phyloP scores from a whole-genome alignment of 2,888 invertebrate genomes.

The Augiades crinisus region DNA sequence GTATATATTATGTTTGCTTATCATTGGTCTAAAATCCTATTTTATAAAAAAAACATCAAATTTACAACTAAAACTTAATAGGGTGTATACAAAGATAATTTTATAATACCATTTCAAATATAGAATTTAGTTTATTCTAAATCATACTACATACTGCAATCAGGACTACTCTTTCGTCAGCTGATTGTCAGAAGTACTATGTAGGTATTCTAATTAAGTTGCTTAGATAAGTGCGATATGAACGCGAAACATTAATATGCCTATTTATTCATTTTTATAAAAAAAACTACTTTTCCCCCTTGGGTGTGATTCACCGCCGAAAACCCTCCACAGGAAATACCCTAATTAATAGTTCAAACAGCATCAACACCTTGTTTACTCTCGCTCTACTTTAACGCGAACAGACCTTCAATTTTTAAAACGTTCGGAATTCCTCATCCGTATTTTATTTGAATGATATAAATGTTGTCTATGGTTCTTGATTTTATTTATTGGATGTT shows the following conservation, averaged over 20 bases:
- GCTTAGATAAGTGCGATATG: not conserved
- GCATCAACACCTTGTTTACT: conserved; percentile 24
- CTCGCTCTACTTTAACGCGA: conserved; percentile 10
- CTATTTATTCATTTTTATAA: too few species aligned
- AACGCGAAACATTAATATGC: too few species aligned
- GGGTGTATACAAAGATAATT: too few species aligned
- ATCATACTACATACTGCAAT: too few species aligned
- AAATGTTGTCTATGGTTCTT: too few species aligned
- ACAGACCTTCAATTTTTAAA: not conserved
- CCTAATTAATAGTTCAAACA: conserved; percentile 25
- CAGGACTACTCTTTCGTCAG: too few species aligned
- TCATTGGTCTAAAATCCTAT: not conserved
- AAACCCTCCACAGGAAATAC: conserved; percentile 23
- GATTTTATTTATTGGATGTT: too few species aligned
- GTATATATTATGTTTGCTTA: not conserved
- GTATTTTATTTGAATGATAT: too few species aligned
- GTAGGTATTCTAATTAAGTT: not conserved
- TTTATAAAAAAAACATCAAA: not conserved
- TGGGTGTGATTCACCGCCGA: conserved; percentile 18
- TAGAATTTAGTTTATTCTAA: too few species aligned
- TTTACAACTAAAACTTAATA: not conserved
- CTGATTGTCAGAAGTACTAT: too few species aligned
- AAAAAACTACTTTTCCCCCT: conserved; percentile 2
- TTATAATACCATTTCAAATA: too few species aligned
- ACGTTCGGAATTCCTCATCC: not conserved